phyloP scores from a whole-genome alignment of 1,140 invertebrate genomes.

The Drosophila melanica region DNA sequence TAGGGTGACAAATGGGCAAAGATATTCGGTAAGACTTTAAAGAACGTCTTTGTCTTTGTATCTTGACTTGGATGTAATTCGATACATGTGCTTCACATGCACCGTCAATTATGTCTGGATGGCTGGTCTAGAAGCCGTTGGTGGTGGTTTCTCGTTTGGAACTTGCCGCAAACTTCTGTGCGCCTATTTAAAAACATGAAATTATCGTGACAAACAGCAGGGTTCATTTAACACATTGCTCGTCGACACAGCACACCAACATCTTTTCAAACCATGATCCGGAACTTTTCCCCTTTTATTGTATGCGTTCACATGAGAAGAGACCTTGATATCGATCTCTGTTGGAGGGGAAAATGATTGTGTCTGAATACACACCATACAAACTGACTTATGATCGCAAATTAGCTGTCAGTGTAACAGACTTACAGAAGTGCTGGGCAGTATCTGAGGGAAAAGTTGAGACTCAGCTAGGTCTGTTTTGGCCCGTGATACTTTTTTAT shows the following conservation, averaged over 20 bases:
- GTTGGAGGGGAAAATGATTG: no score
- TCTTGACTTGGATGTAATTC: constrained; percentile 24
- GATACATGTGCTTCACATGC: constrained; percentile 23
- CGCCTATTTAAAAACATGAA: constrained; percentile 71
- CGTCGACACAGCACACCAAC: not conserved
- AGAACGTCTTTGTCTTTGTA: not conserved
- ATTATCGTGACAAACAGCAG: constrained; percentile 77
- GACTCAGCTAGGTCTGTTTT: no score
- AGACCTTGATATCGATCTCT: no score
- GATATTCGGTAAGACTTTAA: constrained; percentile 34
- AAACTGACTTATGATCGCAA: constrained; percentile 71
- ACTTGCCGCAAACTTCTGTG: constrained; percentile 34
- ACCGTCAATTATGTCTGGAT: constrained; percentile 20
- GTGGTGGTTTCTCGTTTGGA: constrained; percentile 18
- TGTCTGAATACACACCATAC: constrained; percentile 8
- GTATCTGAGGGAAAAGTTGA: not conserved
- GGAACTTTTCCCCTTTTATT: not conserved
- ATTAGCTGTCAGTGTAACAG: constrained; percentile 65
- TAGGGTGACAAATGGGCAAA: constrained; percentile 58
- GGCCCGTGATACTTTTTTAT: no score
- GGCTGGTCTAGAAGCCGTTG: constrained; percentile 6
- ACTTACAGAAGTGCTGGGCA: constrained; percentile 43
- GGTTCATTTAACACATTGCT: constrained; percentile 27
- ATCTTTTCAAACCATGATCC: not conserved
- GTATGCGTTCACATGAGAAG: no score